Evolutionary conservation across 2,888 invertebrate genomes (phyloP).

Genomic region (Amblyjoppa proteus): DNA sequence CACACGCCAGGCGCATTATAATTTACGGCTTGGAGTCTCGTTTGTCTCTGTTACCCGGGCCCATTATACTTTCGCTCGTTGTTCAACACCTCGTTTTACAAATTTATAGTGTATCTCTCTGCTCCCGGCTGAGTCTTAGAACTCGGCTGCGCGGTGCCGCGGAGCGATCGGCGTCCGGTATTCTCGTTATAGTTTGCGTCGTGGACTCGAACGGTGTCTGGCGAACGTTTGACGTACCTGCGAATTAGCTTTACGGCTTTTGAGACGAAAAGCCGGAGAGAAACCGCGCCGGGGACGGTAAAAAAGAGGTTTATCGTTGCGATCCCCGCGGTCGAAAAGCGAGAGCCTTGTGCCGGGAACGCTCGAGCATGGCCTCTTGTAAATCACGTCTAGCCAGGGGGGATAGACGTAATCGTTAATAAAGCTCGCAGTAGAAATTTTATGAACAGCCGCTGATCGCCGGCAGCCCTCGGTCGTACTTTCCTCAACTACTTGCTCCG

Average conservation of each 20-base stretch:
- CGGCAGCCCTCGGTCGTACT: not conserved
- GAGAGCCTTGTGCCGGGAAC: slow-evolving; percentile 35
- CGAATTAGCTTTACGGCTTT: slow-evolving; percentile 52
- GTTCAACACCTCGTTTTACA: slow-evolving; percentile 14
- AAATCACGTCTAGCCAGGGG: slow-evolving; percentile 77
- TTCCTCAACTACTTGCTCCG: not conserved
- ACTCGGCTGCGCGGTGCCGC: not conserved
- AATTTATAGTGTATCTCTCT: slow-evolving; percentile 24
- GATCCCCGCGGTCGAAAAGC: slow-evolving; percentile 35
- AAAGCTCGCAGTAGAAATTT: slow-evolving; percentile 63
- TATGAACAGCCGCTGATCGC: slow-evolving; percentile 4
- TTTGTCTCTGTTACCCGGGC: not conserved
- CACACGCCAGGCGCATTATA: too few species aligned
- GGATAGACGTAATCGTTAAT: slow-evolving; percentile 77
- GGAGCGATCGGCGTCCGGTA: slow-evolving; percentile 15
- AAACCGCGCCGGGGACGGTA: not conserved
- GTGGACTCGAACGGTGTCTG: slow-evolving; percentile 36
- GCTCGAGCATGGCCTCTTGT: slow-evolving; percentile 67
- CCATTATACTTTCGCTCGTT: slow-evolving; percentile 7
- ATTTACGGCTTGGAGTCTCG: not conserved
- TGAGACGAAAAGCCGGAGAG: slow-evolving; percentile 25
- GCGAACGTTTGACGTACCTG: slow-evolving; percentile 40
- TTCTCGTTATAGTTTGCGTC: slow-evolving; percentile 47
- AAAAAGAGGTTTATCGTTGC: slow-evolving; percentile 27
- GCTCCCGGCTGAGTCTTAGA: not conserved